These are phyloP conservation scores for Laticauda colubrina DNA, from an alignment of 2,113 vertebrate genomes.

Conservation along the genomic window DNA sequence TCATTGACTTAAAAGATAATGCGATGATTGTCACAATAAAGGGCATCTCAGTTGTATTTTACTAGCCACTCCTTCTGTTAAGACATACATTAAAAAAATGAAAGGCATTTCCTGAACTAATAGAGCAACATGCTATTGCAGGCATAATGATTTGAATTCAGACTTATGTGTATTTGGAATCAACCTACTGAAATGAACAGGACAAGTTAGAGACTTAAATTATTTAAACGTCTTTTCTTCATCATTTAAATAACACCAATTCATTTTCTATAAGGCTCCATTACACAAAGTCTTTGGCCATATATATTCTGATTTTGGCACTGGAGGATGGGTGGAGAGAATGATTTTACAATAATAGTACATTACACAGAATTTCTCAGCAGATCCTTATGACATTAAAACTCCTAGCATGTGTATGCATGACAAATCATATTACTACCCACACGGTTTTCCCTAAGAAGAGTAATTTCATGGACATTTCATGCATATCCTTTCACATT, in stretches of 20 bases:
- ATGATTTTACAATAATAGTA: background rate
- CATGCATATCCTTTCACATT: conserved; percentile 20
- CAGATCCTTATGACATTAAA: background rate
- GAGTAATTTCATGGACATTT: conserved; percentile 36
- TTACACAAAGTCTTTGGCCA: background rate
- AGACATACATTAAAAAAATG: background rate
- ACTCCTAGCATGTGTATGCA: background rate
- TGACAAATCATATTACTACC: background rate
- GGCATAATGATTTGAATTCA: background rate
- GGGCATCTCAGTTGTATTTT: background rate
- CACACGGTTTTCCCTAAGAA: conserved; percentile 3
- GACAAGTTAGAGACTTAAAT: background rate
- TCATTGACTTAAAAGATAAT: background rate
- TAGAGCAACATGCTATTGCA: background rate
- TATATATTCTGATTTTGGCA: background rate
- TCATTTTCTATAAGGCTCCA: background rate
- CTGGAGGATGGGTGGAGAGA: background rate
- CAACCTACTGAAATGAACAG: background rate
- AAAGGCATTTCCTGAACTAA: background rate
- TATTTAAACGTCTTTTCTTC: background rate
- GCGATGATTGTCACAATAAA: background rate
- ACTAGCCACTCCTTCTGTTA: background rate
- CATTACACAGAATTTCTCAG: background rate
- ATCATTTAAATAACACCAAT: background rate
- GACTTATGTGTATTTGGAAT: background rate